A percentile compares a stretch with the other conserved stretches of the same genome.
These are phyloP conservation scores for Brienomyrus longianalis DNA, from an alignment of 2,113 vertebrate genomes.

Conservation along the genomic window DNA sequence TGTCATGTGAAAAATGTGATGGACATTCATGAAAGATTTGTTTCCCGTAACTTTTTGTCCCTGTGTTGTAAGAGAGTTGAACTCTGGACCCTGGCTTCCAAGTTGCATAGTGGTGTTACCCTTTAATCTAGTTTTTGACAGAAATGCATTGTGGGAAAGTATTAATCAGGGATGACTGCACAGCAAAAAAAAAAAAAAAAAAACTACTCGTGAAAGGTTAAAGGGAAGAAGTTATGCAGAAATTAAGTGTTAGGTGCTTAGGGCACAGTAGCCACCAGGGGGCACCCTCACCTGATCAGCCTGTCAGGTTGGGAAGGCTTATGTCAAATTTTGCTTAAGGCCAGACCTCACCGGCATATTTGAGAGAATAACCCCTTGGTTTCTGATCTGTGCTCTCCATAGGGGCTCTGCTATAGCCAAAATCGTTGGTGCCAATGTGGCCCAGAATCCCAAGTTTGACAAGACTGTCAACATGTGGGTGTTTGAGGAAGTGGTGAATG, in stretches of 20 bases:
- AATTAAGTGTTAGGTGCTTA: neutral
- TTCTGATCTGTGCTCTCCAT: slow-evolving; percentile 8
- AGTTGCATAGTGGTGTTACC: neutral
- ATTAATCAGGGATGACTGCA: neutral
- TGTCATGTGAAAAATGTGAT: neutral
- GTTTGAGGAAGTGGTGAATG: slow-evolving; percentile 79
- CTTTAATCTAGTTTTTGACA: neutral
- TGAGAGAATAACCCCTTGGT: neutral
- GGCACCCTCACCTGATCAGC: neutral
- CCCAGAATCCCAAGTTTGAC: slow-evolving; percentile 70
- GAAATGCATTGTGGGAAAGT: neutral
- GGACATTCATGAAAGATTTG: neutral
- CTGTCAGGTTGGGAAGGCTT: neutral
- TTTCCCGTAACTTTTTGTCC: neutral
- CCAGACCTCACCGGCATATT: neutral
- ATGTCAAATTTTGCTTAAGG: neutral
- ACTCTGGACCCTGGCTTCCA: neutral
- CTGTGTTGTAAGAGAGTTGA: neutral
- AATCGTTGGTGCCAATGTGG: slow-evolving; percentile 80
- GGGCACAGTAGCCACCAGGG: neutral
- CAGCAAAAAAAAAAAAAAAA: neutral
- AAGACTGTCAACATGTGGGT: slow-evolving; percentile 88
- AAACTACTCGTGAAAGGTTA: neutral
- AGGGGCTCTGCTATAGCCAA: slow-evolving; percentile 97
- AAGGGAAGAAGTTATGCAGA: neutral